These are phyloP conservation scores for Amphiprion percula DNA, from an alignment of 2,113 vertebrate species.

Conservation along the genomic window DNA sequence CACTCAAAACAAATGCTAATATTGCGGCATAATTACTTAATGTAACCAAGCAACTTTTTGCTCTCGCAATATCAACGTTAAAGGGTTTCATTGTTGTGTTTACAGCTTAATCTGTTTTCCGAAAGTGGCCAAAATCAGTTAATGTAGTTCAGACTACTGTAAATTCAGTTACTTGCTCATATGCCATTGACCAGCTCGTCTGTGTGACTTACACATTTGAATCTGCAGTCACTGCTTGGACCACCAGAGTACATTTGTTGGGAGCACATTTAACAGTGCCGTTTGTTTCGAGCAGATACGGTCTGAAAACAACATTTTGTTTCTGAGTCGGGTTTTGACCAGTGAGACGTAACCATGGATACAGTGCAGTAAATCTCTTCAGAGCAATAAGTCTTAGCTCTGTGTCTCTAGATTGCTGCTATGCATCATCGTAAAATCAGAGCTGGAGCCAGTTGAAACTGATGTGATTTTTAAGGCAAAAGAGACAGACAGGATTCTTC, in stretches of 20 bases:
- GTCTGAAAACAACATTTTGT: constrained; percentile 32
- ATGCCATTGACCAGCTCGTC: not conserved
- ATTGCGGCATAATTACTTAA: no score
- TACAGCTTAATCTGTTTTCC: no score
- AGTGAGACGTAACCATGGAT: constrained; percentile 58
- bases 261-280: constrained; percentile 28
- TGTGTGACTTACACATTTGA: constrained; percentile 2
- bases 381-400: constrained; percentile 27
- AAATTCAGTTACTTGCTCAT: not conserved
- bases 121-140: no score
- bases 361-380: constrained; percentile 48
- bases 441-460: not conserved
- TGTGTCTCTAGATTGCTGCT: constrained; percentile 7
- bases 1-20: no score
- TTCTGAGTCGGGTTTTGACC: constrained; percentile 40
- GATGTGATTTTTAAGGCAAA: not conserved
- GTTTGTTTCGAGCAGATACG: constrained; percentile 35
- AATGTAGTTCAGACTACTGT: no score
- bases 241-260: constrained; percentile 2
- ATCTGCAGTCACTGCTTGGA: not conserved
- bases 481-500: not conserved
- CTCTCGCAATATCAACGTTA: no score
- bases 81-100: no score
- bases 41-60: no score
- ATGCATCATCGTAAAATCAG: constrained; percentile 28